Evolutionary conservation across 2,888 invertebrate genomes (phyloP).

Genomic region (Agrotis ipsilon): DNA sequence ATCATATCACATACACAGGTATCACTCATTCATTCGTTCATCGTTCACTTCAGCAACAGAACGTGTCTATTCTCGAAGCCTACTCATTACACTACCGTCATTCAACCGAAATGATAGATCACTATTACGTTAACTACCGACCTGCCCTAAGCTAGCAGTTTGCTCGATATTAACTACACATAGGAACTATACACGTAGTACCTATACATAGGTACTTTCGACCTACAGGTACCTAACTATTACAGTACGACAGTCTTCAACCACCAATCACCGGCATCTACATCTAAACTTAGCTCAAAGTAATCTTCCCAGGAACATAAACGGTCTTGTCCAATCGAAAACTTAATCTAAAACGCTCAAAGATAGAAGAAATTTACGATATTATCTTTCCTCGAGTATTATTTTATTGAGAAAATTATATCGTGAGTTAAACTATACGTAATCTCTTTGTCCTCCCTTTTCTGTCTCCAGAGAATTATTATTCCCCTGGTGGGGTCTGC

Average conservation of each 20-base stretch:
- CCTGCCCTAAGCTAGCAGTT: constrained; percentile 37
- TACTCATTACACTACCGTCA: constrained; percentile 49
- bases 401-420: constrained; percentile 56
- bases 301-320: constrained; percentile 46
- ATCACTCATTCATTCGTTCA: constrained; percentile 16
- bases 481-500: constrained; percentile 53
- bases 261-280: constrained; percentile 9
- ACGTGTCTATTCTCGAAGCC: constrained; percentile 46
- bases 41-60: constrained; percentile 23
- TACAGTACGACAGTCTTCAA: constrained; percentile 25
- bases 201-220: too few relatives aligned
- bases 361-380: constrained; percentile 46
- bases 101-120: constrained; percentile 58
- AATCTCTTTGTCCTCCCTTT: constrained; percentile 53
- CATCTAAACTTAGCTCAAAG: constrained; percentile 32
- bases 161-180: constrained; percentile 13
- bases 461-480: constrained; percentile 58
- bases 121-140: constrained; percentile 42
- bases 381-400: constrained; percentile 43
- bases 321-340: constrained; percentile 46
- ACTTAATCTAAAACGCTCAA: constrained; percentile 46
- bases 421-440: constrained; percentile 54
- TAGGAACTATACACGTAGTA: too few relatives aligned
- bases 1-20: constrained; percentile 5
- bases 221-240: neutral